Evolutionary conservation across 2,113 vertebrate species (phyloP).

Genomic region (Bungarus multicinctus): DNA sequence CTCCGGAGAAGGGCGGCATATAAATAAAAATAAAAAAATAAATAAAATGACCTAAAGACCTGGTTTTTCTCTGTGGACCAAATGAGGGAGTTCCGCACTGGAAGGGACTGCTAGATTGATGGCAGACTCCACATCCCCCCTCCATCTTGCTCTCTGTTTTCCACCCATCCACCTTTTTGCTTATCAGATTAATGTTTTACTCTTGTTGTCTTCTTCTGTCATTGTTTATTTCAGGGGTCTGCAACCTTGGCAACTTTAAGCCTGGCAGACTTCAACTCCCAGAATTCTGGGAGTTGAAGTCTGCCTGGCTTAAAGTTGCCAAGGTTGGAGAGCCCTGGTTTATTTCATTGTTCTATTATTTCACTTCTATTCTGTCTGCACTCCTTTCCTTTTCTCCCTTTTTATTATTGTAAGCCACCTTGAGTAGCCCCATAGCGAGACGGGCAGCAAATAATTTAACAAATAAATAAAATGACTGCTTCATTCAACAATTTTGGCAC

Average conservation of each 20-base stretch:
- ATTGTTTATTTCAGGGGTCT: neutral
- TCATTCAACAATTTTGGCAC: neutral
- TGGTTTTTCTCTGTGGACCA: neutral
- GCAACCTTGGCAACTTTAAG: too few relatives aligned
- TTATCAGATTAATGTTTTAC: neutral
- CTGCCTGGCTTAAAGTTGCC: too few relatives aligned
- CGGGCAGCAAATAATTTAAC: neutral
- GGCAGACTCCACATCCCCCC: neutral
- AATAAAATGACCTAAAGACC: neutral
- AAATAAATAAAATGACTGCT: neutral
- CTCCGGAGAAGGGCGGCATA: too few relatives aligned
- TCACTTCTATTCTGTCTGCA: neutral
- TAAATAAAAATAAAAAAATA: too few relatives aligned
- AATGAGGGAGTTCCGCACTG: neutral
- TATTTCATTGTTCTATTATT: neutral
- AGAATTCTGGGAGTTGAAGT: too few relatives aligned
- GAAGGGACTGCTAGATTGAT: neutral
- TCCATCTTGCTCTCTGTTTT: neutral
- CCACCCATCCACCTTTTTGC: neutral
- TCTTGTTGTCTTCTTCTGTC: neutral
- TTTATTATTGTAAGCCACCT: neutral
- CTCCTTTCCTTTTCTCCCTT: neutral
- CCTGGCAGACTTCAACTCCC: too few relatives aligned
- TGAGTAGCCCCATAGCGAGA: neutral
- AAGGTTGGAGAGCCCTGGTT: neutral